These are phyloP conservation scores for Bombus confusus DNA, from an alignment of 1,140 invertebrate species.

Conservation along the genomic window DNA sequence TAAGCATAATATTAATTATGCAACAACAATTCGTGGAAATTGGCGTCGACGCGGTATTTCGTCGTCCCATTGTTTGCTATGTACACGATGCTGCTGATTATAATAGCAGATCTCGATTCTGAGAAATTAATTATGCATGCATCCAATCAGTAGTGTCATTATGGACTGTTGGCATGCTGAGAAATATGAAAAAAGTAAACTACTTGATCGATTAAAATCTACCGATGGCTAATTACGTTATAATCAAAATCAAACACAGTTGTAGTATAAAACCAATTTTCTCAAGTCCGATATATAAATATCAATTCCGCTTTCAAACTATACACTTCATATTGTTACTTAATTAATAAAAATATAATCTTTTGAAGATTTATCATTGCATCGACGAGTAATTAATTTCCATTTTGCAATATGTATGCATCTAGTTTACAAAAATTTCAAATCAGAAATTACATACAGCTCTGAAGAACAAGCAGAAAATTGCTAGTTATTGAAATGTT, in stretches of 20 bases:
- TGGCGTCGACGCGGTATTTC: background rate
- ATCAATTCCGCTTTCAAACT: background rate
- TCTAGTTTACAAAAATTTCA: too few relatives aligned
- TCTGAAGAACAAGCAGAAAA: too few relatives aligned
- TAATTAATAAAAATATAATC: background rate
- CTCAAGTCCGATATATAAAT: background rate
- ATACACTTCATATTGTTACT: background rate
- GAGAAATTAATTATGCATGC: constrained; percentile 49
- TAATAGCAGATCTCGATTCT: background rate
- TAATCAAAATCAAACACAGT: background rate
- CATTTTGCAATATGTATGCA: background rate
- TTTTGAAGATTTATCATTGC: too few relatives aligned
- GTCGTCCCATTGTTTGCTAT: background rate
- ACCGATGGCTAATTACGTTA: background rate
- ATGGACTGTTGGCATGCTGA: background rate
- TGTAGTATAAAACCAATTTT: background rate
- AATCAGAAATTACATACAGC: too few relatives aligned
- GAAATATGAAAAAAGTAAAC: constrained; percentile 23
- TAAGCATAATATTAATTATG: background rate
- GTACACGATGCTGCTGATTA: background rate
- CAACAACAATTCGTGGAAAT: background rate
- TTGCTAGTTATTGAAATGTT: too few relatives aligned
- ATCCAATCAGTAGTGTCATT: constrained; percentile 20
- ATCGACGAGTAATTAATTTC: background rate
- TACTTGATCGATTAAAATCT: constrained; percentile 13